Base-by-base conservation (phyloP, 2,797 vertebrate species). In the Cyclura pinguis region DNA sequence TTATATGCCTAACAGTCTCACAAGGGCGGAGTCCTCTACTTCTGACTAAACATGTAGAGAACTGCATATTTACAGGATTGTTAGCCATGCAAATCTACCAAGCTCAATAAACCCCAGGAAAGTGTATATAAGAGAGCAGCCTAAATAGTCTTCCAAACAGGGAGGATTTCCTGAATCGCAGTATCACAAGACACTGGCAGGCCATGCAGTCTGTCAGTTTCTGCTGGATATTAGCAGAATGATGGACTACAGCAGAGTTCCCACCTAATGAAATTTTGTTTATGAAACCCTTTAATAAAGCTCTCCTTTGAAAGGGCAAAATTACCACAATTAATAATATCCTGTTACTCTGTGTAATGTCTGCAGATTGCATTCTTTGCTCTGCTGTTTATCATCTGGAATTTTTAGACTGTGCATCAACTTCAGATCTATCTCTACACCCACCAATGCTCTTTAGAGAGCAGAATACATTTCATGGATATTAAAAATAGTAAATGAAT, bases 401-500 rank as follows among this genome's bases (percentile, higher is more conserved):
- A 93, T 94, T 96, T 95, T 91, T 78, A 78, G n/a, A 38, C 12
- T 47, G 55, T 92, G 86, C 93, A 84, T 84, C 93, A 93, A 92
- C 93, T 92, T 88, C 90, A 88, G 50, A 93, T 94, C 87, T 72
- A 92, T 86, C 93, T 92, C 90, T 89, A 92, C 83, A 94, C 93
- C 92, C 92, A 1, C 69, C 94, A 87, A 88, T 91, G 57, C 89
- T 92, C 87, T 96, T 93, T 81, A 92, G 95, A 94, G 93, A 92
- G 88, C 80, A 92, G 94, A 95, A 93, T 92, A 95, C 87, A 85
- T 94, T 94, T 95, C 90, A 50, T 92, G 74, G 91, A 91, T 95
- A 94, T 94, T 90, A 88, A 96, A 96, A 96, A 95, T 92, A 96
- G 93, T 85, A 96, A 96, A 93, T 93, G 91, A 96, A 96, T 95